A percentile compares a stretch with the other conserved stretches of the same genome.
These are phyloP conservation scores for Brachirus orientalis DNA, from an alignment of 2,113 vertebrate species.

Conservation along the genomic window DNA sequence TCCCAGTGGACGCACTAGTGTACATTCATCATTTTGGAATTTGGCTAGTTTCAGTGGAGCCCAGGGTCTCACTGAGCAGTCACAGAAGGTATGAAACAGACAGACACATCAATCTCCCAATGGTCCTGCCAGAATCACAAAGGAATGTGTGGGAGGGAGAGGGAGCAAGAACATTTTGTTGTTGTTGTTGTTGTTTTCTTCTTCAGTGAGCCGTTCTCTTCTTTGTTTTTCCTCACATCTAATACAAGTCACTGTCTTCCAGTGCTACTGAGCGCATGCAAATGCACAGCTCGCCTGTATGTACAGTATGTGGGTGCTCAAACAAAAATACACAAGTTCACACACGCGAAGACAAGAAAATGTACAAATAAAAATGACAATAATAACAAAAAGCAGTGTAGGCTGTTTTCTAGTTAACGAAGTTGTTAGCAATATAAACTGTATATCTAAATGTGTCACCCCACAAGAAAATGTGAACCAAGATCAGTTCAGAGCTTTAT, in stretches of 20 bases:
- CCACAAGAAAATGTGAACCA: too few relatives aligned
- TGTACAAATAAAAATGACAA: too few relatives aligned
- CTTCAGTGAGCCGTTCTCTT: conserved; percentile 55
- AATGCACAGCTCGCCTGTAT: conserved; percentile 8
- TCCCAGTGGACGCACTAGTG: conserved; percentile 55
- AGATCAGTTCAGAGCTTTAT: too few relatives aligned
- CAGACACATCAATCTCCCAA: conserved; percentile 74
- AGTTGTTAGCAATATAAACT: too few relatives aligned
- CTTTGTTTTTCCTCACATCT: conserved; percentile 69
- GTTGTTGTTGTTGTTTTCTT: conserved; percentile 28
- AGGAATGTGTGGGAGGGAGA: conserved; percentile 54
- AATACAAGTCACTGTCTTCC: conserved; percentile 56
- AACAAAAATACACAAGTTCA: too few relatives aligned
- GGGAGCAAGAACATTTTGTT: neutral
- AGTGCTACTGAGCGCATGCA: conserved; percentile 43
- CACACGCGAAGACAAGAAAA: too few relatives aligned
- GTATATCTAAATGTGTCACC: too few relatives aligned
- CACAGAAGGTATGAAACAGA: conserved; percentile 70
- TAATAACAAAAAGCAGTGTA: too few relatives aligned
- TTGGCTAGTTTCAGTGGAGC: conserved; percentile 57
- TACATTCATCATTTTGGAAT: conserved; percentile 78
- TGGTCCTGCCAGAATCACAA: conserved; percentile 61
- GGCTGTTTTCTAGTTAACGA: too few relatives aligned
- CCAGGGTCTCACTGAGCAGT: conserved; percentile 63
- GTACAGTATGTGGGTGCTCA: conserved; percentile 1